Conservation (phyloP, 2,113 vertebrate species). For the Albula goreensis region DNA sequence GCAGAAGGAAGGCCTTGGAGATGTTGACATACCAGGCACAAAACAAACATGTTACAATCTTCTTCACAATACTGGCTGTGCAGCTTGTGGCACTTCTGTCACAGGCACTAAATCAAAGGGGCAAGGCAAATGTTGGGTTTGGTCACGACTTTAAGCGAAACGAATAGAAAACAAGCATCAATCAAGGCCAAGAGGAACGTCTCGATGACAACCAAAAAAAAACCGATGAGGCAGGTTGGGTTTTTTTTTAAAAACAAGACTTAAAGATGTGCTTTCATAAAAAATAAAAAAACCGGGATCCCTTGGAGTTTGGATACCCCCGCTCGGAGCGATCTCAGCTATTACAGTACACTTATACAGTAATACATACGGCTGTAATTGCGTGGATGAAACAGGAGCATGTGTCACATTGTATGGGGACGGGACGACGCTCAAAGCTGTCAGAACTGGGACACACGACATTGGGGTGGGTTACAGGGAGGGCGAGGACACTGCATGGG, state of each 20-base stretch:
- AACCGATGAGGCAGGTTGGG: not conserved
- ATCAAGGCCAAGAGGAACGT: not conserved
- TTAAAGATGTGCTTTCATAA: not conserved
- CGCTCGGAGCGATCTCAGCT: not conserved
- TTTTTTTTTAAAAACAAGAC: too few species aligned
- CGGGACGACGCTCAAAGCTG: constrained; percentile 31
- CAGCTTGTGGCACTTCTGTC: not conserved
- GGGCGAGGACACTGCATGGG: constrained; percentile 28
- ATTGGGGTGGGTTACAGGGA: not conserved
- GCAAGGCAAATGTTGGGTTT: not conserved
- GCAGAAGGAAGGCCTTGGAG: not conserved
- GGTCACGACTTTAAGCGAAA: not conserved
- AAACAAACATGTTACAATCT: not conserved
- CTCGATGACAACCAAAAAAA: too few species aligned
- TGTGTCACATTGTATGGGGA: constrained; percentile 35
- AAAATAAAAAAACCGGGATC: too few species aligned
- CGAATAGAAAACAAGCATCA: not conserved
- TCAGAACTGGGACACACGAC: constrained; percentile 34
- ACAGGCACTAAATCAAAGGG: not conserved
- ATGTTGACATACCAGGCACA: not conserved
- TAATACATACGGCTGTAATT: not conserved
- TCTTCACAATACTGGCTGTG: not conserved
- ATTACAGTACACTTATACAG: not conserved
- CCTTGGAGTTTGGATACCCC: constrained; percentile 13
- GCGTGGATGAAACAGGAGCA: constrained; percentile 7